Conservation (phyloP, 2,797 vertebrate genomes). For the Limosa lapponica region DNA sequence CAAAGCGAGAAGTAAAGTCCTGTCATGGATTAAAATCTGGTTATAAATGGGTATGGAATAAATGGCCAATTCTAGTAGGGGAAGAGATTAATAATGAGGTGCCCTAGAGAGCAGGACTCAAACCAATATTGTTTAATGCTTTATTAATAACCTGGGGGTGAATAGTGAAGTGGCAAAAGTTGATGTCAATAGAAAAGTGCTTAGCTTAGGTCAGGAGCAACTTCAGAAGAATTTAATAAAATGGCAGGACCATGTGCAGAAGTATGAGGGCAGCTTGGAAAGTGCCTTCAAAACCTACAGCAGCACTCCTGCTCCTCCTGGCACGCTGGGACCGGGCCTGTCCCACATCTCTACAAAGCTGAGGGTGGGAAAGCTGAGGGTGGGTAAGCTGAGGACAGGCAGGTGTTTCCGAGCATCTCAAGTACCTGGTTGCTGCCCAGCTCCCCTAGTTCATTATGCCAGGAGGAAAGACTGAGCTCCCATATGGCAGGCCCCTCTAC, state of each 20-base stretch:
- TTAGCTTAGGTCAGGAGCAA: constrained; percentile 41
- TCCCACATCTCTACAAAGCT: neutral
- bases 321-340: fast-evolving
- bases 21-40: constrained; percentile 66
- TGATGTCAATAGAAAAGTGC: constrained; percentile 68
- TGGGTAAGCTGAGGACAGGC: neutral
- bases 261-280: neutral
- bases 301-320: neutral
- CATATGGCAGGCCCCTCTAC: neutral
- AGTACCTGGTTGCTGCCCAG: neutral
- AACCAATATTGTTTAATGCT: constrained; percentile 58
- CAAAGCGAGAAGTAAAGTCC: constrained; percentile 72
- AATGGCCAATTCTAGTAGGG: constrained; percentile 59
- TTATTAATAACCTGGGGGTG: constrained; percentile 68
- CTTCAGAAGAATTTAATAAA: constrained; percentile 57
- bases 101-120: constrained; percentile 42
- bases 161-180: constrained; percentile 66
- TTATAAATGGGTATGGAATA: constrained; percentile 66
- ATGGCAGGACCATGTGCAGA: neutral
- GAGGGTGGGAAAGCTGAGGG: neutral
- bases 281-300: neutral
- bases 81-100: constrained; percentile 70
- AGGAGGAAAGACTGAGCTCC: neutral
- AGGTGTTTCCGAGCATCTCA: neutral
- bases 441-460: neutral